Evolutionary conservation across 2,797 vertebrate genomes (phyloP), one percentile per base, ranked within the genome.

Genomic region (Limnodromus scolopaceus): DNA sequence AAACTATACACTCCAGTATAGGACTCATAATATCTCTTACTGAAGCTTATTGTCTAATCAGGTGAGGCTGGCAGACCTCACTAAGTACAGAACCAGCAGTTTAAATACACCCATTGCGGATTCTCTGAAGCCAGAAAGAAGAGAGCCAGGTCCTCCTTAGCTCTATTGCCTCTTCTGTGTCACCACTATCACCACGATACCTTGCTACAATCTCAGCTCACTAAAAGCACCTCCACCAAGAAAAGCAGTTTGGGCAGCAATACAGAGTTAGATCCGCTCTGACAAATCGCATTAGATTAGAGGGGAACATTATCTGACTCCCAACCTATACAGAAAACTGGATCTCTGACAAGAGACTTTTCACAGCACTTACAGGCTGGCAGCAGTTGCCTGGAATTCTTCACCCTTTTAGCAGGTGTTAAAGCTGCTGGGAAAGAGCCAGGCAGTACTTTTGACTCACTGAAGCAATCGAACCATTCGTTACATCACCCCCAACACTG

Each of bases 341-440:
- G 66, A 92, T 83, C 92, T 85, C 70, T 94, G 92, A 85, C 88
- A 94, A 91, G 77, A 94, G 94, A 71, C 92, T 95, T 95, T 84
- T 92, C 78, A 85, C 87, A 92, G 92, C 60, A 89, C 84, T 94
- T 89, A 71, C 3, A 3, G 78, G 86, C 88, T 96, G 92, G 94
- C 90, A 95, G 94, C 66, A 84, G 88, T 71, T 94, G 71, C 57
- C 80, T 85, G 71, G 84, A 94, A 93, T 96, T 84, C 84, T 79
- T 95, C 93, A 92, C 70, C 83, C 92, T 82, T 90, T 93, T 66
- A 96, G 94, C 96, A 96, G 94, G 95, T 96, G 96, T 95, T 95
- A 84, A 97, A 91, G 66, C 88, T 92, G 12, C 84, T 96, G 90
- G 80, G 90, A 85, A 65, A 65, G 75, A 94, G 89, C 94, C 89